These are phyloP conservation scores for Polypterus senegalus DNA, from an alignment of 2,113 vertebrate species.

Conservation along the genomic window DNA sequence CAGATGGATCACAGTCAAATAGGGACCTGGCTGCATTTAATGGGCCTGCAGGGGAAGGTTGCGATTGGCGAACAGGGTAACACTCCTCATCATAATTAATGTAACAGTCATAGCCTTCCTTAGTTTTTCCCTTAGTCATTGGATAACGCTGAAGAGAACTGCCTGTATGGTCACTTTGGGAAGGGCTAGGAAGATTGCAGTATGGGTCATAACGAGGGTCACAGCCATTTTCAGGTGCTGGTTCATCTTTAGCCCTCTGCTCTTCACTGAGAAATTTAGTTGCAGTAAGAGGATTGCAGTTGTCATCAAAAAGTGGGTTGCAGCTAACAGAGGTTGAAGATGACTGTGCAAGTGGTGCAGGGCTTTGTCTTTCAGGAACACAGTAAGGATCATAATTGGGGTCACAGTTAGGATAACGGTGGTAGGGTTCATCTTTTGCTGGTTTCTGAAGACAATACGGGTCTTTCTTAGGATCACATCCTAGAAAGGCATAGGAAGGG, in stretches of 20 bases:
- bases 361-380: slow-evolving; percentile 21
- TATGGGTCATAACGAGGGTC: slow-evolving; percentile 38
- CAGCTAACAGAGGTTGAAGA: slow-evolving; percentile 24
- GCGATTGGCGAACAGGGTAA: slow-evolving; percentile 30
- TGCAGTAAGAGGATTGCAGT: slow-evolving; percentile 53
- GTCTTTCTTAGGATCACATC: slow-evolving; percentile 50
- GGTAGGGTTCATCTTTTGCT: slow-evolving; percentile 39
- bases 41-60: slow-evolving; percentile 18
- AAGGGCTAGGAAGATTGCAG: slow-evolving; percentile 24
- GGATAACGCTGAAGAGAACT: slow-evolving; percentile 31
- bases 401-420: slow-evolving; percentile 46
- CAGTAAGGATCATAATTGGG: slow-evolving; percentile 43
- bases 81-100: slow-evolving; percentile 56
- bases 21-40: slow-evolving; percentile 12
- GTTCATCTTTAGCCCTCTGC: slow-evolving; percentile 30
- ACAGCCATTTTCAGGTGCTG: slow-evolving; percentile 32
- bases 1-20: slow-evolving; percentile 1
- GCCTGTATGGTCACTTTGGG: neutral
- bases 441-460: slow-evolving; percentile 37
- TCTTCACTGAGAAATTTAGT: slow-evolving; percentile 31
- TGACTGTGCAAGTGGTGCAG: slow-evolving; percentile 17
- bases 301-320: slow-evolving; percentile 51
- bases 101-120: slow-evolving; percentile 59
- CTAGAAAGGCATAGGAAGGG: slow-evolving; percentile 51
- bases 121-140: slow-evolving; percentile 55